Evolutionary conservation across 2,888 invertebrate genomes (phyloP), one percentile per base, ranked within the genome.

Genomic region (Bombylius major): DNA sequence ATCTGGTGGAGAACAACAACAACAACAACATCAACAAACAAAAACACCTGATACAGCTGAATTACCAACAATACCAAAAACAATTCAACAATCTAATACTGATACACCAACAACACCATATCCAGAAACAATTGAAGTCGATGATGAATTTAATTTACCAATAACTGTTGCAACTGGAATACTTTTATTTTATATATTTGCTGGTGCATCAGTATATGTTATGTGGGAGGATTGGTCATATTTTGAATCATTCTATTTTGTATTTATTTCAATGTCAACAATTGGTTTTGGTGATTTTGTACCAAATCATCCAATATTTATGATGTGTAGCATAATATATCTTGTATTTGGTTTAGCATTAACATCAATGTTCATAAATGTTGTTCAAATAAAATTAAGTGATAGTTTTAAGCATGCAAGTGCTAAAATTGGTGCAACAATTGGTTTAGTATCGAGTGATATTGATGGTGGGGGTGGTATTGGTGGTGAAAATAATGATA

Each of bases 321-420:
- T 97, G 84, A 87, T 97, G 79, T 82, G 87, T 55, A 91, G 93
- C 45, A 94, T 95, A 65, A 80, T 95, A 50, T 96, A 98, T 69
- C 77, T 98, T 56, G 86, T 97, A 32, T 91, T 98, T 65, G 98
- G 98, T 8, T 77, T 98, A 58, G 92, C 97, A 0, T 77, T 98
- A 31, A 96, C 96, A 53, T 93, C 96, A 62, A 96, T 97, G 95
- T 92, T 93, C 72, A 91, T 98, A 65, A 96, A 95, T 68, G 94
- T 97, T 14, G 92, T 96, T 1, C 95, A 95, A 77, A 85, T 86
- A 49, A 84, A 83, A 69, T 65, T 84, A 48, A 87, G 87, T 50
- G 83, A 89, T 70, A 89, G 89, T 1, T 92, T 92, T 68, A 84
- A 83, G 63, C 83, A 86, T 62, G 91, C 91, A 1, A 89, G 88